Conservation (phyloP, 2,113 vertebrate genomes). For the Orcinus orca region DNA sequence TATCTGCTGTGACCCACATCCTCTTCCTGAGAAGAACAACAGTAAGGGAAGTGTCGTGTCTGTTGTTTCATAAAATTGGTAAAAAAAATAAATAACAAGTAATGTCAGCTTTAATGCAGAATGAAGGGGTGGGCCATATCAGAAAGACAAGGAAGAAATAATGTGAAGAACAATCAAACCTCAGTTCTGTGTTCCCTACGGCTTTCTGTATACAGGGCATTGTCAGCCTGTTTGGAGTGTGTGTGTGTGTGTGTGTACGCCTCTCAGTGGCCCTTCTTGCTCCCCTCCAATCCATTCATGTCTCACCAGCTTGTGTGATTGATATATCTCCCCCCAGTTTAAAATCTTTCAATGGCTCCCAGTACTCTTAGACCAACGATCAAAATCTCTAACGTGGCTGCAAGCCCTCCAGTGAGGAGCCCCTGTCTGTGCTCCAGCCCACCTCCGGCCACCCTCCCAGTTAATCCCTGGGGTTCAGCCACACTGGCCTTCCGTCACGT, state of each 20-base stretch:
- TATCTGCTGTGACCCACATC: background rate
- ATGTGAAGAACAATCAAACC: background rate
- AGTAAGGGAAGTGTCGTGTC: background rate
- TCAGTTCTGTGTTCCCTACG: rapidly evolving
- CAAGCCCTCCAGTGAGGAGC: background rate
- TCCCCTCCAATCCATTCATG: background rate
- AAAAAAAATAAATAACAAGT: background rate
- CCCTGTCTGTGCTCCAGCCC: background rate
- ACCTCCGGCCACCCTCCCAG: background rate
- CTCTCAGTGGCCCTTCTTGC: background rate
- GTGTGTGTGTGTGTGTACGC: background rate
- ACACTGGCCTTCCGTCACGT: background rate
- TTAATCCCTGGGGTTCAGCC: background rate
- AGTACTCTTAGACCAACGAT: background rate
- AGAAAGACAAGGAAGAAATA: background rate
- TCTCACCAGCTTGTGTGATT: background rate
- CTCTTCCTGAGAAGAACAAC: background rate
- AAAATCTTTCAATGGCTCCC: background rate
- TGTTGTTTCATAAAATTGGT: background rate
- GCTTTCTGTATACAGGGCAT: background rate
- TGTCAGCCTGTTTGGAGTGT: background rate
- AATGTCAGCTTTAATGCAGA: background rate
- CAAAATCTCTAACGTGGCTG: background rate
- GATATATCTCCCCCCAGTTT: background rate
- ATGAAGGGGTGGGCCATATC: background rate